Percentiles rank a stretch among this genome's conserved stretches.
Conservation (phyloP, 2,113 vertebrate species). For the Cyphomyrus plagiostoma region DNA sequence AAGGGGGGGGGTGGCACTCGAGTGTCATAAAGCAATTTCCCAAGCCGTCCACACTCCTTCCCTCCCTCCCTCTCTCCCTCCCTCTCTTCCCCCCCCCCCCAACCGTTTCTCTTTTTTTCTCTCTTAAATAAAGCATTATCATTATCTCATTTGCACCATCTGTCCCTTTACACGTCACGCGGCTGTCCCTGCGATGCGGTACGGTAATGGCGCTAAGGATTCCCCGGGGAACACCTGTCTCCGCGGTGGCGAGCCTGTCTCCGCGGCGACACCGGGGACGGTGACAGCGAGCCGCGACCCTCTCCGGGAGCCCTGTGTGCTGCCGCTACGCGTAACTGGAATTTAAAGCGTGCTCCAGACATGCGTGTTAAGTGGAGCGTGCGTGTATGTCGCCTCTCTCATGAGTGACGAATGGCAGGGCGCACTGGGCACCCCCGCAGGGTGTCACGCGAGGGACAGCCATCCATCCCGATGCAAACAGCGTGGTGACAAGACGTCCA, state of each 20-base stretch:
- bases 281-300: not conserved
- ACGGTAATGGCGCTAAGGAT: not conserved
- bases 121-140: conserved; percentile 6
- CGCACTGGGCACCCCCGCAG: not conserved
- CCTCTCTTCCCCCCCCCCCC: too few relatives aligned
- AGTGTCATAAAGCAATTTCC: not conserved
- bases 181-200: not conserved
- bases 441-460: not conserved
- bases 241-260: not conserved
- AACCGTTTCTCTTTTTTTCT: not conserved
- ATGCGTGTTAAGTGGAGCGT: not conserved
- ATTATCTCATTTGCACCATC: conserved; percentile 1
- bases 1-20: not conserved
- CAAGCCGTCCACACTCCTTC: not conserved
- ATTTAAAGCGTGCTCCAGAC: not conserved
- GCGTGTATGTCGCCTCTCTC: not conserved
- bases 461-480: not conserved
- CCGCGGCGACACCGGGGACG: not conserved
- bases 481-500: not conserved
- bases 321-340: not conserved
- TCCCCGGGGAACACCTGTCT: conserved; percentile 2
- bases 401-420: conserved; percentile 15
- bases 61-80: not conserved
- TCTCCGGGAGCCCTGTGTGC: not conserved
- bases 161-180: not conserved